A percentile compares a stretch with the other conserved stretches of the same genome.
These are phyloP conservation scores for Anoplopoma fimbria DNA, from an alignment of 2,113 vertebrate genomes.

Conservation along the genomic window DNA sequence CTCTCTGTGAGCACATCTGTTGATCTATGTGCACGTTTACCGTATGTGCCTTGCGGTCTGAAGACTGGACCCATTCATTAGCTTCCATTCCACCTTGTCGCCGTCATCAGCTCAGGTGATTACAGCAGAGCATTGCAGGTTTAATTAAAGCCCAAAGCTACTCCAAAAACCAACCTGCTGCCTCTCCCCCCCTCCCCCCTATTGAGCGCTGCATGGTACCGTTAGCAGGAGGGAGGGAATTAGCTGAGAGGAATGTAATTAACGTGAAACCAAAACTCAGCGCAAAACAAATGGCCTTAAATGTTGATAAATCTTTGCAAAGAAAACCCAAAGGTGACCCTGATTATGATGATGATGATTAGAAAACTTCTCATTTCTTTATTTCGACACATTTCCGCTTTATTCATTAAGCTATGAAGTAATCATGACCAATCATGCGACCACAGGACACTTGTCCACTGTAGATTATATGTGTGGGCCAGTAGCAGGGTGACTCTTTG, in stretches of 20 bases:
- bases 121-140: neutral
- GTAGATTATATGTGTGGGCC: too few relatives aligned
- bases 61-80: conserved; percentile 22
- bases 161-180: conserved; percentile 5
- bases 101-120: conserved; percentile 15
- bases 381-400: neutral
- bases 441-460: neutral
- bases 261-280: neutral
- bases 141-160: conserved; percentile 28
- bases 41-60: neutral
- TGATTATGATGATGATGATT: too few relatives aligned
- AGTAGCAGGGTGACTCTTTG: too few relatives aligned
- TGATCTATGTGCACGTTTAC: neutral
- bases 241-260: conserved; percentile 2
- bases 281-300: conserved; percentile 19
- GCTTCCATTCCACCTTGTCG: conserved; percentile 10
- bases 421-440: neutral
- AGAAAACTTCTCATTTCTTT: neutral
- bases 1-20: neutral
- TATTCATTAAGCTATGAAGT: neutral
- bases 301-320: neutral
- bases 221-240: neutral
- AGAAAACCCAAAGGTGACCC: neutral
- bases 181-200: too few relatives aligned
- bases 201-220: neutral